A percentile compares a stretch with the other conserved stretches of the same genome.
Conservation (phyloP, 2,797 vertebrate species). For the Crocodylus rhombifer region DNA sequence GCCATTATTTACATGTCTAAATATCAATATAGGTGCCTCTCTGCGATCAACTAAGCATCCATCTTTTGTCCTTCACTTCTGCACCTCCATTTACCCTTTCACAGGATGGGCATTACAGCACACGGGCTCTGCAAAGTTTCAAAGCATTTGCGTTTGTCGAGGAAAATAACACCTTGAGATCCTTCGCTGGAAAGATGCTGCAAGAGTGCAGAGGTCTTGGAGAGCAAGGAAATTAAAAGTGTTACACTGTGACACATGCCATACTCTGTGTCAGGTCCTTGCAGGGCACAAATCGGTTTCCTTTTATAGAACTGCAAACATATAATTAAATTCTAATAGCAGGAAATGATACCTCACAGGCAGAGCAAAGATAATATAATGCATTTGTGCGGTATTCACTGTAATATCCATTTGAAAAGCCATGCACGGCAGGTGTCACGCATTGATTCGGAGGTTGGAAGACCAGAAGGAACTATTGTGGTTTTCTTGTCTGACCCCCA, state of each 20-base stretch:
- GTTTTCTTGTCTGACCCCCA: neutral
- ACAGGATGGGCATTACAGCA: neutral
- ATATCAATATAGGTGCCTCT: neutral
- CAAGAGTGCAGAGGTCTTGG: neutral
- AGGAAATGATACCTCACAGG: neutral
- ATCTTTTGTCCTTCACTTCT: neutral
- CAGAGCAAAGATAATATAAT: neutral
- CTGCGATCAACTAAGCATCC: neutral
- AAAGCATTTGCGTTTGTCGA: rapidly evolving
- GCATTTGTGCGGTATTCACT: neutral
- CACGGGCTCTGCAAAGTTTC: neutral
- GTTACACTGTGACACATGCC: neutral
- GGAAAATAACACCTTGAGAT: neutral
- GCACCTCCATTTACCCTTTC: neutral
- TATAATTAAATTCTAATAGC: neutral
- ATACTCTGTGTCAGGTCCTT: rapidly evolving
- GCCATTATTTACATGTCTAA: neutral
- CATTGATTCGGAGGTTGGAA: neutral
- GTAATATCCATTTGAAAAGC: neutral
- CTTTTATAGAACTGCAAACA: neutral
- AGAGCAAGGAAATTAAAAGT: neutral
- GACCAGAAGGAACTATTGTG: neutral
- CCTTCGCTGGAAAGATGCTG: neutral
- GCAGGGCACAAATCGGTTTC: neutral
- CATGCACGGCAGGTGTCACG: rapidly evolving